These are phyloP conservation scores for Hexactinellida sp. DNA, from an alignment of 37 sponge, comb jelly and placozoan genomes.

Conservation along the genomic window DNA sequence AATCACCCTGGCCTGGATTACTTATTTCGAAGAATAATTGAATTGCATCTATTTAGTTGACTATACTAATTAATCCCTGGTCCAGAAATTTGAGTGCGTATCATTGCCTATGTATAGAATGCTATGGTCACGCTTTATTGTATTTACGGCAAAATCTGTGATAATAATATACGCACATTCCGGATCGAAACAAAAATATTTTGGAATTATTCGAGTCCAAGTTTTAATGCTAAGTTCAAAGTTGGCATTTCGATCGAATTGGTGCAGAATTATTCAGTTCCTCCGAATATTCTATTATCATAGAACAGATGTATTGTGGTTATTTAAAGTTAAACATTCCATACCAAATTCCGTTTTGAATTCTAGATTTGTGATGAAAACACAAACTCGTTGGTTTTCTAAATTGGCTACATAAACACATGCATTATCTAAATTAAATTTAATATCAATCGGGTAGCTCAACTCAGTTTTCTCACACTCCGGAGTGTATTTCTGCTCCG, in stretches of 20 bases:
- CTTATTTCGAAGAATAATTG: no score
- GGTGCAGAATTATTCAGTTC: neutral
- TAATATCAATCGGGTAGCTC: neutral
- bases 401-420: neutral
- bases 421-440: neutral
- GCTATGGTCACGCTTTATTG: no score
- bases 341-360: neutral
- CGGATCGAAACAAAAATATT: neutral
- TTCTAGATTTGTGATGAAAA: neutral
- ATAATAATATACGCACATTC: neutral
- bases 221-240: no score
- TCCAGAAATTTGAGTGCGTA: no score
- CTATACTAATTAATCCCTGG: no score
- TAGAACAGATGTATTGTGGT: neutral
- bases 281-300: neutral
- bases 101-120: no score
- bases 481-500: neutral
- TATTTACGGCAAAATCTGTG: neutral
- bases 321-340: neutral
- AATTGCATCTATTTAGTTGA: no score
- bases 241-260: no score
- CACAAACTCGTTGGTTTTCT: neutral
- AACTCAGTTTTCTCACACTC: neutral
- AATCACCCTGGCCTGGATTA: no score
- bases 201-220: no score